Conservation (phyloP, 2,888 invertebrate species). For the Limnephilus rhombicus region DNA sequence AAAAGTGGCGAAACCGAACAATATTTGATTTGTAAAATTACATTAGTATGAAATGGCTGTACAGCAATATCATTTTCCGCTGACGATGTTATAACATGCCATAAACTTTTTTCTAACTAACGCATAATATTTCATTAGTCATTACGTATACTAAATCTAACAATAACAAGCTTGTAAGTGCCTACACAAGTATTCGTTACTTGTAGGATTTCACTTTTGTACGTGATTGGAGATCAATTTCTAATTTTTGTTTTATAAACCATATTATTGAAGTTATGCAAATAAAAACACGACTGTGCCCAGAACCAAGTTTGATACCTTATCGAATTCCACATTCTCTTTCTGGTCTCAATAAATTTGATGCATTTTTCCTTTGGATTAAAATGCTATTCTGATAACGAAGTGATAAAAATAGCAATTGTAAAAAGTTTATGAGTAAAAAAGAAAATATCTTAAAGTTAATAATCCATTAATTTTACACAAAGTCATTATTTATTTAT, state of each 20-base stretch:
- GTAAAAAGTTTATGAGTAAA: not conserved
- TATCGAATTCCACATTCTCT: conserved; percentile 39
- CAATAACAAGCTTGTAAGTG: not conserved
- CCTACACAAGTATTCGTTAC: not conserved
- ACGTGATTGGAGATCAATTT: conserved; percentile 41
- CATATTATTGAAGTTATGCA: conserved; percentile 40
- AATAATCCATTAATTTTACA: not conserved
- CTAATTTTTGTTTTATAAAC: not conserved
- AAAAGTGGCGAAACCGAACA: not conserved
- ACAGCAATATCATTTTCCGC: not conserved
- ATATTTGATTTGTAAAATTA: not conserved
- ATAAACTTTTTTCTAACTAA: not conserved
- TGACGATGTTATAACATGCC: not conserved
- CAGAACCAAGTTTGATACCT: not conserved
- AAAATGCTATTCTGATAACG: not conserved
- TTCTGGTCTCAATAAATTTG: not conserved
- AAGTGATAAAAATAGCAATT: not conserved
- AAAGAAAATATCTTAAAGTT: not conserved
- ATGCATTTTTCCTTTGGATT: not conserved
- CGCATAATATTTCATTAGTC: not conserved
- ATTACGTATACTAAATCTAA: not conserved
- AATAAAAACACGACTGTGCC: conserved; percentile 41
- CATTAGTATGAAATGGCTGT: not conserved
- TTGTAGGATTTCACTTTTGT: conserved; percentile 34
- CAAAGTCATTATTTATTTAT: too few species aligned